Evolutionary conservation across 2,888 invertebrate species (phyloP).

Genomic region (Steinernema hermaphroditum): DNA sequence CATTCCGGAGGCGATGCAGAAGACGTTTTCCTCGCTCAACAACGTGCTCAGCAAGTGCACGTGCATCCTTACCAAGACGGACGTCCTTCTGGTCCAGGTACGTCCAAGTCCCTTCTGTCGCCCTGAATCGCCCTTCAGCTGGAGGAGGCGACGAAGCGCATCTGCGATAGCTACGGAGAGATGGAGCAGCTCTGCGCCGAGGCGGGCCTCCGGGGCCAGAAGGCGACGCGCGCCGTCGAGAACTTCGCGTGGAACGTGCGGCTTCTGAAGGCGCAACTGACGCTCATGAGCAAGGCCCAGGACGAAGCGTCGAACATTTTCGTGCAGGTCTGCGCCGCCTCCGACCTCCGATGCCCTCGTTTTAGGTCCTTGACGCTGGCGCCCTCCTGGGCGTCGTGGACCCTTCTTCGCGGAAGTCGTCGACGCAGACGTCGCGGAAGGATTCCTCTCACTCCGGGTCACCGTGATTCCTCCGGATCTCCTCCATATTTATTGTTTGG

Average conservation of each 20-base stretch:
- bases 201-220: conserved; percentile 70
- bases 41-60: conserved; percentile 53
- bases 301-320: conserved; percentile 70
- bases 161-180: conserved; percentile 68
- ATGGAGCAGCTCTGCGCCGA: conserved; percentile 68
- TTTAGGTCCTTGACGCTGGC: conserved; percentile 17
- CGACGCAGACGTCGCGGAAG: background rate
- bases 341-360: no score
- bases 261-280: conserved; percentile 71
- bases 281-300: conserved; percentile 69
- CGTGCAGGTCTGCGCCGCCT: conserved; percentile 68
- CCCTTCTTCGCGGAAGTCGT: conserved; percentile 17
- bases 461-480: conserved; percentile 6
- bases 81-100: conserved; percentile 52
- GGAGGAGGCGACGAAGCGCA: conserved; percentile 60
- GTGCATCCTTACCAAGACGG: conserved; percentile 48
- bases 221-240: conserved; percentile 69
- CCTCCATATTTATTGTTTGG: background rate
- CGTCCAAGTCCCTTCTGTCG: background rate
- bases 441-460: conserved; percentile 22
- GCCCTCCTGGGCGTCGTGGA: conserved; percentile 28
- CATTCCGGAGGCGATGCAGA: conserved; percentile 62
- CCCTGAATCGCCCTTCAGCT: conserved; percentile 49
- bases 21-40: conserved; percentile 59
- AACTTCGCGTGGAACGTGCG: conserved; percentile 72